phyloP scores from a whole-genome alignment of 2,888 invertebrate species.

The Anthoptus insignis region DNA sequence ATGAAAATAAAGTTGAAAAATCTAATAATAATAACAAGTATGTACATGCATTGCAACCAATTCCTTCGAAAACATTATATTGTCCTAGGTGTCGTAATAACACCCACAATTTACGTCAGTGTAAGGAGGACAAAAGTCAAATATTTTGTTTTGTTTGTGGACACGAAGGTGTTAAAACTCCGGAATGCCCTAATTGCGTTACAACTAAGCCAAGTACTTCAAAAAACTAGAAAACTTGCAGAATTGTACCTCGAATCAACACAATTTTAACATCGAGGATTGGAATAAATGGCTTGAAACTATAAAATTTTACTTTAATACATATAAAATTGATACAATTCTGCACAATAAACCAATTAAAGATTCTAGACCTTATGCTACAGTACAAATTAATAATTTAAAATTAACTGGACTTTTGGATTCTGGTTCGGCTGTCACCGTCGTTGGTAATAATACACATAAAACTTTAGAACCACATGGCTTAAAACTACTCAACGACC shows the following conservation, averaged over 20 bases:
- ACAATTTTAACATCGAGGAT: neutral
- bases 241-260: neutral
- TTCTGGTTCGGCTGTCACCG: neutral
- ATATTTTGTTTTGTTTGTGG: neutral
- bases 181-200: neutral
- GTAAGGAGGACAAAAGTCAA: neutral
- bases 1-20: neutral
- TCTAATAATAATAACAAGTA: neutral
- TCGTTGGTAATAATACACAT: neutral
- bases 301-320: neutral
- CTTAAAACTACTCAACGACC: neutral
- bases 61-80: neutral
- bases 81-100: neutral
- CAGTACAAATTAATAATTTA: neutral
- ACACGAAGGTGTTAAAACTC: neutral
- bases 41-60: neutral
- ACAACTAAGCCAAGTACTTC: neutral
- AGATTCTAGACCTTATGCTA: constrained; percentile 1
- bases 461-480: neutral
- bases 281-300: neutral
- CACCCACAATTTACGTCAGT: neutral
- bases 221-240: neutral
- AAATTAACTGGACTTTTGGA: neutral
- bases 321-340: constrained; percentile 1
- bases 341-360: neutral